Conservation (phyloP, 2,113 vertebrate genomes). For the Neogobius melanostomus region DNA sequence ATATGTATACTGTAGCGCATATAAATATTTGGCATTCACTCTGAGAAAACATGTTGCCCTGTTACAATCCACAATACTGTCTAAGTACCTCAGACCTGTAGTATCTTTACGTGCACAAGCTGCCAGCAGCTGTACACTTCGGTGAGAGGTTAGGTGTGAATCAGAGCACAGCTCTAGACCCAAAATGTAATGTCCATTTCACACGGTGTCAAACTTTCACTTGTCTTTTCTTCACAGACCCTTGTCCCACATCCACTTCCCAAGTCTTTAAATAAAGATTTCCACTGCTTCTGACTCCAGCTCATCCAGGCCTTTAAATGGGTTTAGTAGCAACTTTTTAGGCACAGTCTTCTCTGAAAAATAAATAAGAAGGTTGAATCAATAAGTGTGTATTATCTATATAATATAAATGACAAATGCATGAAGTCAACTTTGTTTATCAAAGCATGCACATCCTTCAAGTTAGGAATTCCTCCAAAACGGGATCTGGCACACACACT, state of each 20-base stretch:
- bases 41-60: conserved; percentile 54
- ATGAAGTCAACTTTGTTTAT: conserved; percentile 36
- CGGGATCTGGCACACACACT: background rate
- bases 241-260: conserved; percentile 32
- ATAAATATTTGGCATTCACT: conserved; percentile 69
- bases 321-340: conserved; percentile 58
- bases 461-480: conserved; percentile 28
- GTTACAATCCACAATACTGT: conserved; percentile 71
- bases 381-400: conserved; percentile 15
- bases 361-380: conserved; percentile 5
- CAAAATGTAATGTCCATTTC: conserved; percentile 43
- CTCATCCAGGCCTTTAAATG: conserved; percentile 71
- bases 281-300: conserved; percentile 74
- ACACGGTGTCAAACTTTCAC: conserved; percentile 22
- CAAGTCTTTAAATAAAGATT: conserved; percentile 73
- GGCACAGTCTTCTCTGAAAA: conserved; percentile 55
- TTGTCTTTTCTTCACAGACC: conserved; percentile 37
- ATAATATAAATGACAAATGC: too few species aligned
- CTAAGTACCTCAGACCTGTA: conserved; percentile 65
- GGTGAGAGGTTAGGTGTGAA: conserved; percentile 39
- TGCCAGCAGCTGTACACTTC: conserved; percentile 60
- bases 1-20: conserved; percentile 45
- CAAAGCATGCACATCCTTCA: conserved; percentile 62
- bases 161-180: conserved; percentile 67
- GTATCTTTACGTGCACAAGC: conserved; percentile 25